These are phyloP conservation scores for Andrena marginata DNA, from an alignment of 2,888 invertebrate species.

Conservation along the genomic window DNA sequence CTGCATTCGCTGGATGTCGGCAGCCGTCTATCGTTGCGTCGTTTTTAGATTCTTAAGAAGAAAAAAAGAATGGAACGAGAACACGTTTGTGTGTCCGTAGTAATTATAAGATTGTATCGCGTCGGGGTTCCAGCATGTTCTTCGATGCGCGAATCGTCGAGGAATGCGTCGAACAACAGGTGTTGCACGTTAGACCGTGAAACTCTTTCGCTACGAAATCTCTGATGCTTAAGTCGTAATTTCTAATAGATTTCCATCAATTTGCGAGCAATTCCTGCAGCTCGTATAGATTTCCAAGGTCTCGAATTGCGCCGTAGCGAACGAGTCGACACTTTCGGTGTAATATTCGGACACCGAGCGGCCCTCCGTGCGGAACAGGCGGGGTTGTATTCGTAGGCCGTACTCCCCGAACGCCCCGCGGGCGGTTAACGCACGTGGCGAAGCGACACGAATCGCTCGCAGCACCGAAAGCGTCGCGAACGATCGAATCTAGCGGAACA, in stretches of 20 bases:
- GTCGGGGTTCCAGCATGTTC: constrained; percentile 33
- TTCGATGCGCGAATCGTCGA: constrained; percentile 8
- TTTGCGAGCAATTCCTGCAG: too few relatives aligned
- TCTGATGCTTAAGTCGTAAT: too few relatives aligned
- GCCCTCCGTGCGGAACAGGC: neutral
- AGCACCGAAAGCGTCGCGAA: constrained; percentile 10
- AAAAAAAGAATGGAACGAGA: neutral
- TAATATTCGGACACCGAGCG: neutral
- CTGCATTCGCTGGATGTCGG: constrained; percentile 24
- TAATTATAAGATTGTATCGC: constrained; percentile 25
- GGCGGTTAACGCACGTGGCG: constrained; percentile 13
- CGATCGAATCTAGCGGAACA: constrained; percentile 1
- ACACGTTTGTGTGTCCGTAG: constrained; percentile 4
- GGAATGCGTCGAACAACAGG: constrained; percentile 18
- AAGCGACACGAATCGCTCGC: neutral
- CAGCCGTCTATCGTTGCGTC: constrained; percentile 20
- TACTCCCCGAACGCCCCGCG: neutral
- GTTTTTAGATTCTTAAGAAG: constrained; percentile 16
- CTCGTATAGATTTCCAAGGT: too few relatives aligned
- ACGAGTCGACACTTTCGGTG: constrained; percentile 1
- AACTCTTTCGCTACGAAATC: constrained; percentile 20
- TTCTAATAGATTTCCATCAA: too few relatives aligned
- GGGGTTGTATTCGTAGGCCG: neutral
- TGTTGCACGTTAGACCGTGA: constrained; percentile 13
- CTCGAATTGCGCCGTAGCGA: neutral